Evolutionary conservation across 2,797 vertebrate genomes (phyloP).

Genomic region (Oreonectes daqikongensis): DNA sequence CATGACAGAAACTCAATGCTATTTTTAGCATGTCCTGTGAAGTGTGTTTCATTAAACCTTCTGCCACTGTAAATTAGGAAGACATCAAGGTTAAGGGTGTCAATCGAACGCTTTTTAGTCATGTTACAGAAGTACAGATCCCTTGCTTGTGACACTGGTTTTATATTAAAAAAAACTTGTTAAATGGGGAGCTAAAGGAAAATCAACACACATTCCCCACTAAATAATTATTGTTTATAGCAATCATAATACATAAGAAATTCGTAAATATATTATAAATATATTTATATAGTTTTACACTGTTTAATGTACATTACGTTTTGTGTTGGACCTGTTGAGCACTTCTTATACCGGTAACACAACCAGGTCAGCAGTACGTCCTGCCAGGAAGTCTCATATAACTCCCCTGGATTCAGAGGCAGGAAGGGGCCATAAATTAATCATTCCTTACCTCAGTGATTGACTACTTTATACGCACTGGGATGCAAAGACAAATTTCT

Average conservation of each 20-base stretch:
- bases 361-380: slow-evolving; percentile 46
- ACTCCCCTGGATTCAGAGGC: slow-evolving; percentile 40
- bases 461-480: slow-evolving; percentile 57
- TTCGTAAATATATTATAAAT: no score
- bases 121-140: neutral
- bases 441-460: slow-evolving; percentile 52
- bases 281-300: no score
- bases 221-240: neutral
- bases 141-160: neutral
- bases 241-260: neutral
- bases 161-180: no score
- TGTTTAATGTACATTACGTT: slow-evolving; percentile 5
- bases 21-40: slow-evolving; percentile 58
- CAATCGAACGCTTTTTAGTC: slow-evolving; percentile 54
- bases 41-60: slow-evolving; percentile 65
- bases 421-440: slow-evolving; percentile 48
- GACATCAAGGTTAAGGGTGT: slow-evolving; percentile 64
- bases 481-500: slow-evolving; percentile 56
- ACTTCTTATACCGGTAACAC: slow-evolving; percentile 41
- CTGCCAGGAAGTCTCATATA: slow-evolving; percentile 41
- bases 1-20: slow-evolving; percentile 51
- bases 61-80: slow-evolving; percentile 47
- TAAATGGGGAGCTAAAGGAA: no score
- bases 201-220: neutral
- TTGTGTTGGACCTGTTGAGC: slow-evolving; percentile 42